Evolutionary conservation across 2,888 invertebrate genomes (phyloP).

Genomic region (Caenorhabditis sp.): DNA sequence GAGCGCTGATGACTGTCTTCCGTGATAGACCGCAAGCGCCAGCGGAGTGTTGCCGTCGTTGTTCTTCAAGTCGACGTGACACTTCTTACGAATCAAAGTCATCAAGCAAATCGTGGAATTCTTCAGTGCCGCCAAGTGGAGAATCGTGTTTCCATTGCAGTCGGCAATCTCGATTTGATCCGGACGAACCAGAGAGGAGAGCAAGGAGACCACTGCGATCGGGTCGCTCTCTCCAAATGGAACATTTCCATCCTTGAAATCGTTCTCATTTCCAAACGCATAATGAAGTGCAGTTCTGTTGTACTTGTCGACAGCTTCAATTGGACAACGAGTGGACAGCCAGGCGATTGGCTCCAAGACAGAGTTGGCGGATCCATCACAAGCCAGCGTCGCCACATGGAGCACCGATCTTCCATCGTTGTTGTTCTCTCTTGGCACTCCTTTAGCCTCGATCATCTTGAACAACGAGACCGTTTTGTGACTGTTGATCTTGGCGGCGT

Average conservation of each 20-base stretch:
- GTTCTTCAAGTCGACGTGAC: constrained; percentile 64
- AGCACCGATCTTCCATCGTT: constrained; percentile 83
- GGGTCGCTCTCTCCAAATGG: constrained; percentile 69
- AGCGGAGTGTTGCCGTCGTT: constrained; percentile 64
- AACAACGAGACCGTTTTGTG: constrained; percentile 68
- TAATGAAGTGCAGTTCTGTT: constrained; percentile 85
- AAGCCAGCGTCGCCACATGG: constrained; percentile 84
- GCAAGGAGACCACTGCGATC: constrained; percentile 72
- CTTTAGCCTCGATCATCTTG: constrained; percentile 61
- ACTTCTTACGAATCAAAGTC: constrained; percentile 70
- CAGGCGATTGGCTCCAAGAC: constrained; percentile 71
- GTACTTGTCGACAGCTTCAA: constrained; percentile 65
- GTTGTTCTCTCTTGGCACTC: constrained; percentile 46
- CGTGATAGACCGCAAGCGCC: constrained; percentile 83
- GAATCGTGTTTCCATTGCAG: constrained; percentile 83
- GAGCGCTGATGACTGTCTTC: constrained; percentile 81
- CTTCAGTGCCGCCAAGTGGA: constrained; percentile 84
- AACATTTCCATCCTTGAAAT: constrained; percentile 50
- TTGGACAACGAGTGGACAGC: constrained; percentile 52
- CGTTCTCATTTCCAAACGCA: constrained; percentile 83
- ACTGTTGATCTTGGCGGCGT: constrained; percentile 64
- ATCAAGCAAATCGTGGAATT: constrained; percentile 79
- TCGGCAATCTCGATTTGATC: constrained; percentile 65
- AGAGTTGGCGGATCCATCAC: constrained; percentile 66
- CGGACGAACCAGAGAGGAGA: constrained; percentile 62